Conservation (phyloP, 2,888 invertebrate genomes). For the Bombylius major region DNA sequence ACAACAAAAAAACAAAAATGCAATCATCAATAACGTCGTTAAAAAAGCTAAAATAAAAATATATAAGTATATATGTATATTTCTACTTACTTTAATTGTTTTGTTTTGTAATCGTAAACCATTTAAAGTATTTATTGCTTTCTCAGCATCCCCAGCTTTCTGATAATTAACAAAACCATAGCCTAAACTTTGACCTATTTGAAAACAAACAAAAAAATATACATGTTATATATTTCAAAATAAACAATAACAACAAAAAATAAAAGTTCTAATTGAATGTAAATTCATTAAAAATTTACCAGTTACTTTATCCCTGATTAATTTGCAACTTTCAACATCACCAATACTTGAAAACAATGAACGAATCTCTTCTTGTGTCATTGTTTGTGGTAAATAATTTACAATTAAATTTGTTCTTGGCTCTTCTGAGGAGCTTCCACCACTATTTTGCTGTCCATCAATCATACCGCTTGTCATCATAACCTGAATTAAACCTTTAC, state of each 20-base stretch:
- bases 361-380: slow-evolving; percentile 91
- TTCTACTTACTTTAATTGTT: slow-evolving; percentile 81
- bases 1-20: too few species aligned
- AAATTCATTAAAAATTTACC: slow-evolving; percentile 40
- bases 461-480: slow-evolving; percentile 29
- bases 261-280: not conserved
- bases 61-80: too few species aligned
- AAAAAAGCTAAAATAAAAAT: not conserved
- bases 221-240: not conserved
- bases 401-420: slow-evolving; percentile 91
- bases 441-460: slow-evolving; percentile 63
- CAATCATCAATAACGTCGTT: not conserved
- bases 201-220: not conserved
- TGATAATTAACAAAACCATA: slow-evolving; percentile 99
- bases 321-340: slow-evolving; percentile 93
- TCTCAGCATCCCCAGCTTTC: slow-evolving; percentile 93
- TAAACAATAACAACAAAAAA: not conserved
- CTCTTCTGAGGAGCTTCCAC: slow-evolving; percentile 62
- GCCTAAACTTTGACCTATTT: slow-evolving; percentile 88
- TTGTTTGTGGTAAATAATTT: slow-evolving; percentile 88
- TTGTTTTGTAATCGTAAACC: slow-evolving; percentile 97
- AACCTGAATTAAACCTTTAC: not conserved
- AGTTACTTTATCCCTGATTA: slow-evolving; percentile 93
- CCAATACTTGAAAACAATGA: slow-evolving; percentile 90
- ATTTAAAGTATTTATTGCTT: slow-evolving; percentile 96